Evolutionary conservation across 2,113 vertebrate genomes (phyloP).

Genomic region (Lucifuga dentata): DNA sequence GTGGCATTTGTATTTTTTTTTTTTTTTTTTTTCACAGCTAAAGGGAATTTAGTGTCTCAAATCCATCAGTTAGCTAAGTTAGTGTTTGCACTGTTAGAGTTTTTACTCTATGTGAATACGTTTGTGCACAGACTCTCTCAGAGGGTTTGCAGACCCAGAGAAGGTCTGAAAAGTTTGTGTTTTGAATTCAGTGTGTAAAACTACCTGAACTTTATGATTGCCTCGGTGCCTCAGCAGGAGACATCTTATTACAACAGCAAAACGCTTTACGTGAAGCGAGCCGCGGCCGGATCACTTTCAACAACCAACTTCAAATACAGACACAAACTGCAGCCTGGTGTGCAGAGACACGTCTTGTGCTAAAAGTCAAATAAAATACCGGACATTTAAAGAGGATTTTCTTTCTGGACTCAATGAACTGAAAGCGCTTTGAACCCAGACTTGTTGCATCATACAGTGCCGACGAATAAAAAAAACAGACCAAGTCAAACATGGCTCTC

Average conservation of each 20-base stretch:
- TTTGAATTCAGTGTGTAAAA: background rate
- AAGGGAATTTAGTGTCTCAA: background rate
- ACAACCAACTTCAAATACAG: background rate
- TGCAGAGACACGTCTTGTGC: background rate
- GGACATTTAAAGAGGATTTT: constrained; percentile 24
- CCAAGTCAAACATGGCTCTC: constrained; percentile 10
- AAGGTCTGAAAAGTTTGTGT: background rate
- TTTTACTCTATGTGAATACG: no score
- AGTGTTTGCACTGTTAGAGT: no score
- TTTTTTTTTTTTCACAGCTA: no score
- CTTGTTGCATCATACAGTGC: background rate
- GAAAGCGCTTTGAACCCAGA: constrained; percentile 25
- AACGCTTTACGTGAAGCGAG: constrained; percentile 3
- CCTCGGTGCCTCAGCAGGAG: constrained; percentile 37
- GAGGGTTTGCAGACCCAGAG: background rate
- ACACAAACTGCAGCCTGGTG: constrained; percentile 7
- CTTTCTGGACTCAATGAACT: constrained; percentile 10
- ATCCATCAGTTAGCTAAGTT: background rate
- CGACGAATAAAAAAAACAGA: constrained; percentile 10
- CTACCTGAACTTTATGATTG: constrained; percentile 48
- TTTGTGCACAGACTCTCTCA: no score
- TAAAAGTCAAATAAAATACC: constrained; percentile 26
- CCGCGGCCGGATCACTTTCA: background rate
- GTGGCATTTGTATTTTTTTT: background rate
- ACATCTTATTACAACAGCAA: constrained; percentile 4